Conservation (phyloP, 2,888 invertebrate genomes). For the Mongoloraphidia duomilia region DNA sequence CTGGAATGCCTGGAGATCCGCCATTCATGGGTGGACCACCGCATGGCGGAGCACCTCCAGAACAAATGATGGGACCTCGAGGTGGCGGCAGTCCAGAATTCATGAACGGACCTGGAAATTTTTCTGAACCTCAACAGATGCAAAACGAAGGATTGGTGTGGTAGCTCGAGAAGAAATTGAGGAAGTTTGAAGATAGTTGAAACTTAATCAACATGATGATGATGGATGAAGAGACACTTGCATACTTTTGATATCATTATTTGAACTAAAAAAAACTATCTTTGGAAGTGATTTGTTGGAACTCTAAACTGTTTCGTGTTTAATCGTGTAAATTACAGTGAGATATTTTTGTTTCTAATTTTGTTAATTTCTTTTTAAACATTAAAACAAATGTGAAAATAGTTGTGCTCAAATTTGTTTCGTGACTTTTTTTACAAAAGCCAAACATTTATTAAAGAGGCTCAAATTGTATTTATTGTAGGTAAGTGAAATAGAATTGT, state of each 20-base stretch:
- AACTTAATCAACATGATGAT: constrained; percentile 27
- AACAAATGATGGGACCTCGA: constrained; percentile 49
- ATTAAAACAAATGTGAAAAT: too few relatives aligned
- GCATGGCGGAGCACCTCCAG: constrained; percentile 45
- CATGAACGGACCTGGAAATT: constrained; percentile 43
- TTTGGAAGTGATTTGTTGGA: too few relatives aligned
- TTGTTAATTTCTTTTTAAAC: too few relatives aligned
- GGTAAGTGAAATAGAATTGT: too few relatives aligned
- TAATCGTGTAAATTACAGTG: too few relatives aligned
- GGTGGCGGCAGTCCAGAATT: constrained; percentile 60
- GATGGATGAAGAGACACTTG: constrained; percentile 17
- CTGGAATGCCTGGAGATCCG: constrained; percentile 52
- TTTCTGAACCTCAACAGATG: constrained; percentile 53
- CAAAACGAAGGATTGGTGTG: constrained; percentile 61
- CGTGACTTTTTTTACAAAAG: too few relatives aligned
- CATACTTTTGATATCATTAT: constrained; percentile 17
- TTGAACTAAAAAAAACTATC: neutral
- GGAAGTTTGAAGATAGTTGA: constrained; percentile 28
- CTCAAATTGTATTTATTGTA: too few relatives aligned
- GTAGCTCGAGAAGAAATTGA: constrained; percentile 41
- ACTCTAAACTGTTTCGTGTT: too few relatives aligned
- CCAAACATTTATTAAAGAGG: too few relatives aligned
- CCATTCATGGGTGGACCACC: constrained; percentile 40
- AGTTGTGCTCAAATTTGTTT: too few relatives aligned
- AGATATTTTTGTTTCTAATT: too few relatives aligned